Evolutionary conservation across 2,888 invertebrate species (phyloP), one percentile per base, ranked within the genome.

Genomic region (Penaeus monodon): DNA sequence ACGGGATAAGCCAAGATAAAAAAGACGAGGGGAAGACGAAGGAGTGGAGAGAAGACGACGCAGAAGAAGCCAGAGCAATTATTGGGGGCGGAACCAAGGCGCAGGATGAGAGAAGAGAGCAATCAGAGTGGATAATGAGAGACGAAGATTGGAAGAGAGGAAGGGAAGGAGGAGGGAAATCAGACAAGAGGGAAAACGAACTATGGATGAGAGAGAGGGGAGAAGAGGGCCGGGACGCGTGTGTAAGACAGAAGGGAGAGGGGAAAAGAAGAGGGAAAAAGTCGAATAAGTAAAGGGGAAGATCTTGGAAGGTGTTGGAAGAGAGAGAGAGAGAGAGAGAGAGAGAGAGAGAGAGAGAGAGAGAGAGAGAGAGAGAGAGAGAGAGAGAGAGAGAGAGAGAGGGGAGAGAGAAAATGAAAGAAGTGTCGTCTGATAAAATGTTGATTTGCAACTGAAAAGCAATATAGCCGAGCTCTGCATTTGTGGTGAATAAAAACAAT

Each of bases 301-400:
- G 57, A 57, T 57, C 57, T 57, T 57, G 57, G 8, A 57, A 57
- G 57, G 57, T 57, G 57, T 57, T 17, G 57, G 44, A 44, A 38
- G 44, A 10, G 66, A 22, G 68, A 38, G 44, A 38, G 66, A 38
- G 44, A 38, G 27, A 57, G 63, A 49, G 33, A 66, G 20, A 64
- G 68, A 66, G 68, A 29, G 49, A 66, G 66, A n/a, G 70, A 70
- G 44, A 24, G 57, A 70, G 27, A 38, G 22, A 76, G 7, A 33
- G 57, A 27, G n/a, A 76, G 44, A 76, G 76, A 76, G 44, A 27
- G 77, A 77, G 70, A 57, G 81, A 57, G 81, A 27, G 49, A 57
- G 57, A 27, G 81, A 68, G 70, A 49, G 38, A 70, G 68, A 68
- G 49, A 68, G 70, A 49, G 68, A 49, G 81, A 27, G 64, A 63